These are phyloP conservation scores for Nannoperca obscura DNA, from an alignment of 2,797 vertebrate species.

Conservation along the genomic window DNA sequence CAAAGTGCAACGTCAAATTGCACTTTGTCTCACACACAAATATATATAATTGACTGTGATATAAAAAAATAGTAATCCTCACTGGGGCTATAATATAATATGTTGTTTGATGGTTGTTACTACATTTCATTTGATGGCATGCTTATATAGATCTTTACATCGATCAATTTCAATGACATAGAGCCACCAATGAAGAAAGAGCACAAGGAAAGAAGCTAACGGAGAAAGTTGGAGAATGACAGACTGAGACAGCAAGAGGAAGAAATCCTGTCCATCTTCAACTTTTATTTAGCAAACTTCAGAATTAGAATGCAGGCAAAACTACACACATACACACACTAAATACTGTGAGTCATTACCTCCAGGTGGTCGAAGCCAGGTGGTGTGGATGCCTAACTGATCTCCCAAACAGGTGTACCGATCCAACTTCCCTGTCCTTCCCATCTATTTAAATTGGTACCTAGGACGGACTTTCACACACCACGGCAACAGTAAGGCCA, in stretches of 20 bases:
- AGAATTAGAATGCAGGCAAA: slow-evolving; percentile 1
- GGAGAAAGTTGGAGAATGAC: background rate
- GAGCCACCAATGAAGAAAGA: background rate
- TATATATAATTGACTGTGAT: no score
- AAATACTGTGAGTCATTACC: slow-evolving; percentile 64
- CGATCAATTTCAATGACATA: slow-evolving; percentile 1
- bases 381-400: slow-evolving; percentile 45
- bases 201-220: background rate
- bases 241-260: background rate
- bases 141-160: slow-evolving; percentile 2
- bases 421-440: slow-evolving; percentile 36
- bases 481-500: slow-evolving; percentile 14
- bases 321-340: slow-evolving; percentile 6
- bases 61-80: no score
- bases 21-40: no score
- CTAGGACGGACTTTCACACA: slow-evolving; percentile 10
- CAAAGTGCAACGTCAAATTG: no score
- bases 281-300: slow-evolving; percentile 26
- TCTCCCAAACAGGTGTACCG: slow-evolving; percentile 46
- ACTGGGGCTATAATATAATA: background rate
- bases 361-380: slow-evolving; percentile 68
- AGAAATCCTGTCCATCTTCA: background rate
- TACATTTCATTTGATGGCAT: slow-evolving; percentile 6
- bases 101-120: background rate
- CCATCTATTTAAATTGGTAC: slow-evolving; percentile 46